Base-by-base conservation (phyloP, 1,140 invertebrate genomes). In the Drosophila bocqueti region DNA sequence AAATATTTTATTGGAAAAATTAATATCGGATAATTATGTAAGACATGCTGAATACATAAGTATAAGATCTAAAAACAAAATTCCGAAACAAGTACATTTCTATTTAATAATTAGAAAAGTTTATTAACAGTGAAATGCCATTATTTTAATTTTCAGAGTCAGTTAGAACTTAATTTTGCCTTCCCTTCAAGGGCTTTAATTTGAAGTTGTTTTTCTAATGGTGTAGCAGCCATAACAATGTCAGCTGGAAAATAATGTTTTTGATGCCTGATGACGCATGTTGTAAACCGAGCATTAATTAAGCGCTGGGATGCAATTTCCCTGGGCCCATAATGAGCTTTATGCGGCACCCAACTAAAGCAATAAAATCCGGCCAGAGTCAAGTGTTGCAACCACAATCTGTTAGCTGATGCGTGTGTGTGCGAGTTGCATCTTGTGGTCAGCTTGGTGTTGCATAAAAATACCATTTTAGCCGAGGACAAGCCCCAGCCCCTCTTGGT, bases 391-490 rank as follows among this genome's bases (percentile, higher is more conserved):
- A 81, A 79, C 82, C 65, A 66, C 76, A 84, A 64, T 60, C 69
- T 55, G 65, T 65, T 54, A 21, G n/a, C 26, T 36, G 13, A n/a
- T 18, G 55, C 36, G 36, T 52, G 36, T 72, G 68, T 60, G 46
- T 66, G 66, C 68, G 66, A 63, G 54, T 57, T 83, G 81, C 84
- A 83, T 80, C 84, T 87, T 87, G 83, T 72, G 83, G 83, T 71
- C 81, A 59, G 36, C 73, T 73, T 76, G 79, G 84, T 89, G 83
- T 87, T 87, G 83, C 81, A 87, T 84, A 87, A 89, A 89, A 89
- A 84, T 81, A 71, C 83, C 85, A 89, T 89, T 89, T 89, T 71
- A 69, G 65, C 43, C 54, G 69, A 80, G 83, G 72, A 87, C 83
- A 77, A 63, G 45, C 21, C n/a, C 16, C 11, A 63, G 45, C 21